Conservation (phyloP, 2,797 vertebrate species). For the Poecile montanus region DNA sequence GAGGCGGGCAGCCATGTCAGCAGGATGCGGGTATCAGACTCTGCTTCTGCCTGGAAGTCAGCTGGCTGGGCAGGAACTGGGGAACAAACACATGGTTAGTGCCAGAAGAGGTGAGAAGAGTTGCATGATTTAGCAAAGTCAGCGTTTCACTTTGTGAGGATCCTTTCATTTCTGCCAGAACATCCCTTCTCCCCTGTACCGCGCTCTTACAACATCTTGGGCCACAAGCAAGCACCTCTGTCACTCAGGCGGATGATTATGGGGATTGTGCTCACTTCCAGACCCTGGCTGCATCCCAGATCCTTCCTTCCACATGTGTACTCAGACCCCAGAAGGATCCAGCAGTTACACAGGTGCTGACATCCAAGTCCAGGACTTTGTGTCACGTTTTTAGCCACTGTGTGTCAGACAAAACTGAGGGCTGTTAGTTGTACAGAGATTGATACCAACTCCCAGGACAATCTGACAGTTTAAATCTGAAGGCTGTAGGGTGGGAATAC, state of each 20-base stretch:
- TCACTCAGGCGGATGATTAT: neutral
- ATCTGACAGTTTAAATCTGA: neutral
- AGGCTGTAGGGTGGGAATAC: neutral
- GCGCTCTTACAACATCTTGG: neutral
- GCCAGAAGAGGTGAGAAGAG: neutral
- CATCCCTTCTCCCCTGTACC: neutral
- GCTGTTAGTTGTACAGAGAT: neutral
- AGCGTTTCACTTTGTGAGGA: neutral
- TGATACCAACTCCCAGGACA: neutral
- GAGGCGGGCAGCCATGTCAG: slow-evolving; percentile 91
- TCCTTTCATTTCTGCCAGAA: neutral
- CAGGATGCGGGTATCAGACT: slow-evolving; percentile 91
- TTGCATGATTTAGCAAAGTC: fast-evolving
- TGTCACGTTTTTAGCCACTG: neutral
- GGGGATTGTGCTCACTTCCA: neutral
- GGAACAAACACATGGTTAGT: slow-evolving; percentile 14
- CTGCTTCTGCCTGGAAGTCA: slow-evolving; percentile 91
- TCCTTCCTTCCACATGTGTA: neutral
- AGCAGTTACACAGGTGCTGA: fast-evolving
- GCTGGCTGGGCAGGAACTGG: slow-evolving; percentile 91
- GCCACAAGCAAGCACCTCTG: neutral
- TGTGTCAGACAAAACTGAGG: neutral
- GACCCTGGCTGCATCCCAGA: neutral
- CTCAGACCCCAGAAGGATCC: neutral
- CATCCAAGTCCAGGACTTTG: neutral